These are phyloP conservation scores for Sciaenops ocellatus DNA, from an alignment of 2,797 vertebrate species.

Conservation along the genomic window DNA sequence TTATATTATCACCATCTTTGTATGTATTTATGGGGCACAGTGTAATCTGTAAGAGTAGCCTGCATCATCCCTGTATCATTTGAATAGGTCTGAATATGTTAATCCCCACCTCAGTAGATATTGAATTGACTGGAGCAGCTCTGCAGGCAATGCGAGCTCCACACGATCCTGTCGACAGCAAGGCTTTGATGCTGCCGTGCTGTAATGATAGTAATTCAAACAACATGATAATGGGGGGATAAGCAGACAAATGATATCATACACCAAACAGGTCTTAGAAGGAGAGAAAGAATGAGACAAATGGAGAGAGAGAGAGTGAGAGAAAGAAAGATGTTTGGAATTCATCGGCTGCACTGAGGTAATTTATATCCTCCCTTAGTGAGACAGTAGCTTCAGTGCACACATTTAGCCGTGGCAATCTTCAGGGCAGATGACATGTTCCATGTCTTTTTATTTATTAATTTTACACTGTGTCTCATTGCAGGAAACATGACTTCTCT, in stretches of 20 bases:
- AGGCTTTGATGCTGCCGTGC: conserved; percentile 75
- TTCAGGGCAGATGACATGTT: conserved; percentile 84
- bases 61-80: conserved; percentile 73
- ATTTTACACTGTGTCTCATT: conserved; percentile 84
- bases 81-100: conserved; percentile 82
- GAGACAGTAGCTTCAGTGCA: conserved; percentile 74
- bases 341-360: conserved; percentile 74
- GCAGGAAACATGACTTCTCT: conserved; percentile 81
- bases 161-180: conserved; percentile 68
- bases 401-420: conserved; percentile 83
- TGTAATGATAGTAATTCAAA: conserved; percentile 86
- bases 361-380: conserved; percentile 79
- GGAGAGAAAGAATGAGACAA: conserved; percentile 68
- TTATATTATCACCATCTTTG: conserved; percentile 70
- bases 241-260: conserved; percentile 82
- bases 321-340: conserved; percentile 74
- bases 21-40: conserved; percentile 73
- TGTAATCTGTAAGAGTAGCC: conserved; percentile 79
- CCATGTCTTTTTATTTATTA: conserved; percentile 82
- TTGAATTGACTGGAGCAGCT: conserved; percentile 76
- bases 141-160: conserved; percentile 72
- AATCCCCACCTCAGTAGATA: conserved; percentile 78
- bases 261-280: conserved; percentile 77
- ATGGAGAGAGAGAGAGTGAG: conserved; percentile 56
- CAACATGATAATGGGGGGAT: conserved; percentile 81